Evolutionary conservation across 2,888 invertebrate species (phyloP).

Genomic region (Drosophila planitibia): DNA sequence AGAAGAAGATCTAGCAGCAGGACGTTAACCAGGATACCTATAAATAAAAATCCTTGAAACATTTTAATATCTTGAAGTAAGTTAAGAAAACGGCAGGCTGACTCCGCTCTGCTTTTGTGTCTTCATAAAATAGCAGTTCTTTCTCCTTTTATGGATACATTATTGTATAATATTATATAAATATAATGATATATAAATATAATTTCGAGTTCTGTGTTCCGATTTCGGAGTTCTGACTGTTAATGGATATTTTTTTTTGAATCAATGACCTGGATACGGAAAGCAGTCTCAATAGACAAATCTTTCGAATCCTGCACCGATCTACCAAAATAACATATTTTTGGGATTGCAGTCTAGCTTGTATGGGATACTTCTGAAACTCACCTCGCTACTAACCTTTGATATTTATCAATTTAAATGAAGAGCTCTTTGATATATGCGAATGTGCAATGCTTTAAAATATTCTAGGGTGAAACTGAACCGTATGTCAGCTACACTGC

Average conservation of each 20-base stretch:
- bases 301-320: background rate
- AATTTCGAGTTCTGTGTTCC: background rate
- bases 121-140: background rate
- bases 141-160: background rate
- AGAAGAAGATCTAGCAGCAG: background rate
- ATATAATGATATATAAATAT: background rate
- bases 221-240: background rate
- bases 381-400: background rate
- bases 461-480: background rate
- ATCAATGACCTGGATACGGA: background rate
- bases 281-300: background rate
- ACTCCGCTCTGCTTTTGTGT: background rate
- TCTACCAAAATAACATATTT: background rate
- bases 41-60: background rate
- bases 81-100: background rate
- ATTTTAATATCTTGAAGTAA: background rate
- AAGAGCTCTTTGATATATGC: constrained; percentile 34
- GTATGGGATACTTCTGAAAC: constrained; percentile 5
- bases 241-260: background rate
- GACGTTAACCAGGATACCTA: background rate
- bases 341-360: background rate
- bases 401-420: constrained; percentile 49
- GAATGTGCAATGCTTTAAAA: constrained; percentile 17
- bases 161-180: no score
- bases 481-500: background rate